Conservation (phyloP, 92 coral and sea anemone species). For the Porites evermanni region DNA sequence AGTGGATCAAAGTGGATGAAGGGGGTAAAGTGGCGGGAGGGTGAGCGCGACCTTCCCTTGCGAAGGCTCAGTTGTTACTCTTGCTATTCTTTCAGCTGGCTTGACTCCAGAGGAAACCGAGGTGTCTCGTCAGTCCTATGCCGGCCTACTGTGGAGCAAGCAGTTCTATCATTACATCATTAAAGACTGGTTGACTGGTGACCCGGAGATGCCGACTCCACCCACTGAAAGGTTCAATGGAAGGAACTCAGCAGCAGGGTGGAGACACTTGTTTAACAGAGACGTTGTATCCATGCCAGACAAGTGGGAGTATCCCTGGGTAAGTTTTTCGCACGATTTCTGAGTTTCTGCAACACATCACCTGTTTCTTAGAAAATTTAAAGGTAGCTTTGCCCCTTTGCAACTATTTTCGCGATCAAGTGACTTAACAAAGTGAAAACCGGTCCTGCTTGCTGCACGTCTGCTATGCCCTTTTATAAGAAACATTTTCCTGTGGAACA, state of each 20-base stretch:
- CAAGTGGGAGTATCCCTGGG: conserved; percentile 99
- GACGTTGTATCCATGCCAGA: conserved; percentile 97
- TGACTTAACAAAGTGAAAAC: too few species aligned
- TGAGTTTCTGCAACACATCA: too few species aligned
- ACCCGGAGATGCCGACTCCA: conserved; percentile 83
- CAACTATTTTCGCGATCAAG: too few species aligned
- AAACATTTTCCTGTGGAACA: too few species aligned
- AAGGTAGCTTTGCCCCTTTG: too few species aligned
- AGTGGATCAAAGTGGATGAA: too few species aligned
- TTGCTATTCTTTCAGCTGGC: conserved; percentile 14
- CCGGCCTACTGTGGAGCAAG: conserved; percentile 97
- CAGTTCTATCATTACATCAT: conserved; percentile 96
- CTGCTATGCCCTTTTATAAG: too few species aligned
- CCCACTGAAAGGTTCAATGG: conserved; percentile 78
- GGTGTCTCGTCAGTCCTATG: conserved; percentile 94
- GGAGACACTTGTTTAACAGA: conserved; percentile 92
- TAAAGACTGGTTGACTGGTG: conserved; percentile 93
- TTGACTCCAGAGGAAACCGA: conserved; percentile 62
- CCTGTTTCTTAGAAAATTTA: too few species aligned
- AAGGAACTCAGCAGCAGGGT: conserved; percentile 77
- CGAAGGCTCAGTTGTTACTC: background rate
- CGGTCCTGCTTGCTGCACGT: too few species aligned
- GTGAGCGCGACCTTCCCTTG: too few species aligned
- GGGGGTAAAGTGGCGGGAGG: too few species aligned
- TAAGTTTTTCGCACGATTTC: conserved; percentile 3